These are phyloP conservation scores for Argentina silus DNA, from an alignment of 2,797 vertebrate genomes.

Conservation along the genomic window DNA sequence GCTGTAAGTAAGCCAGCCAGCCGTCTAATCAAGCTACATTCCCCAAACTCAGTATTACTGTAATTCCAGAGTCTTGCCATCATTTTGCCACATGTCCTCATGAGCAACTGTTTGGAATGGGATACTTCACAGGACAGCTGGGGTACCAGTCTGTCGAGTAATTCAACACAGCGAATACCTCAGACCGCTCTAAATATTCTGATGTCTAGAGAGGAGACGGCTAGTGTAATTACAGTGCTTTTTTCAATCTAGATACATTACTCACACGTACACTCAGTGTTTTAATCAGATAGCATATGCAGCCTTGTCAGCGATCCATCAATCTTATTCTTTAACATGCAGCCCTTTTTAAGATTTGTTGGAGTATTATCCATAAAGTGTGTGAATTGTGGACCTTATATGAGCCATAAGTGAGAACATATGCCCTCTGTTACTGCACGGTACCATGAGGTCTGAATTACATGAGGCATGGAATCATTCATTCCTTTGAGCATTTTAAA, in stretches of 20 bases:
- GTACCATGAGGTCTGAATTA: constrained; percentile 32
- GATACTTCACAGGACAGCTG: constrained; percentile 25
- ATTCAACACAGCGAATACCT: not conserved
- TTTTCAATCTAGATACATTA: not conserved
- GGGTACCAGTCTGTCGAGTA: not conserved
- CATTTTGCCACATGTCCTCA: constrained; percentile 8
- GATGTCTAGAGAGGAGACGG: constrained; percentile 4
- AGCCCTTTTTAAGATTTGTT: not conserved
- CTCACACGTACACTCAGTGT: not conserved
- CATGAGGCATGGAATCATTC: constrained; percentile 22
- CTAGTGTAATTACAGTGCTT: constrained; percentile 1
- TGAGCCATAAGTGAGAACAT: constrained; percentile 14
- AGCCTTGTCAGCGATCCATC: constrained; percentile 5
- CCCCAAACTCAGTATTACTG: constrained; percentile 12
- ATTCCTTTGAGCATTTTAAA: constrained; percentile 29
- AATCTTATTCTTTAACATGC: not conserved
- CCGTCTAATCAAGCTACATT: constrained; percentile 27
- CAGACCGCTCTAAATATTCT: not conserved
- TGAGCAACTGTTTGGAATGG: constrained; percentile 28
- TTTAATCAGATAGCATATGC: constrained; percentile 16
- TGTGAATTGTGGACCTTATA: constrained; percentile 10
- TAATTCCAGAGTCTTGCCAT: constrained; percentile 17
- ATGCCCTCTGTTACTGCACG: constrained; percentile 4
- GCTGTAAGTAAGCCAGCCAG: constrained; percentile 18
- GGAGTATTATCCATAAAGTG: not conserved